Conservation (phyloP, 2,888 invertebrate genomes). For the Drosophila trichaetosa region DNA sequence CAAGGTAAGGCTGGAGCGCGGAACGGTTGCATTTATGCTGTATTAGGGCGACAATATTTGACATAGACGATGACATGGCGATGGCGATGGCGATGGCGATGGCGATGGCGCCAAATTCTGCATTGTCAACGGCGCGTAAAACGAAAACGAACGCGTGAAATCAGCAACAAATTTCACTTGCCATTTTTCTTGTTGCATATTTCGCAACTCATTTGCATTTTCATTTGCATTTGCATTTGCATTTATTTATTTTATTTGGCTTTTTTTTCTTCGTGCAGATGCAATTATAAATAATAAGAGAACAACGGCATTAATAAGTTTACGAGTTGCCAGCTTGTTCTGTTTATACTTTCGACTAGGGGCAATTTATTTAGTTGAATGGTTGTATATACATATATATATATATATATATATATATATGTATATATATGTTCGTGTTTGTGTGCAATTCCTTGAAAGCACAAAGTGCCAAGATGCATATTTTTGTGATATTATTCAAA, state of each 20-base stretch:
- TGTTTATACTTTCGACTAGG: slow-evolving; percentile 35
- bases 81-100: slow-evolving; percentile 59
- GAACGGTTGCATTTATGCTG: slow-evolving; percentile 11
- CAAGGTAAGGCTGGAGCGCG: slow-evolving; percentile 34
- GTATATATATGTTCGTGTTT: not conserved
- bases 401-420: rapidly evolving
- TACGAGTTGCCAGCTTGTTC: slow-evolving; percentile 48
- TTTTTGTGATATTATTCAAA: not conserved
- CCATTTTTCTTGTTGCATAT: slow-evolving; percentile 24
- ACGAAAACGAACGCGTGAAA: slow-evolving; percentile 61
- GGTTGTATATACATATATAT: not conserved
- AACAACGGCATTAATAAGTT: slow-evolving; percentile 11
- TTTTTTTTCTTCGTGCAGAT: slow-evolving; percentile 11
- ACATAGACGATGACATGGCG: slow-evolving; percentile 62
- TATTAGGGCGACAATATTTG: slow-evolving; percentile 50
- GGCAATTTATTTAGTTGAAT: not conserved
- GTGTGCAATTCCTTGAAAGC: no score
- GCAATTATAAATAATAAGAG: slow-evolving; percentile 48
- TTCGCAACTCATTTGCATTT: slow-evolving; percentile 32
- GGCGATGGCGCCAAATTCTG: slow-evolving; percentile 69
- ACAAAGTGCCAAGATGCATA: not conserved
- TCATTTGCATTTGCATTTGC: slow-evolving; percentile 46
- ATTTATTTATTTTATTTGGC: slow-evolving; percentile 45
- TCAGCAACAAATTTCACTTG: slow-evolving; percentile 57
- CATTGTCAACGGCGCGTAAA: slow-evolving; percentile 57